Conservation (phyloP, 2,888 invertebrate species). For the Acronicta psi region DNA sequence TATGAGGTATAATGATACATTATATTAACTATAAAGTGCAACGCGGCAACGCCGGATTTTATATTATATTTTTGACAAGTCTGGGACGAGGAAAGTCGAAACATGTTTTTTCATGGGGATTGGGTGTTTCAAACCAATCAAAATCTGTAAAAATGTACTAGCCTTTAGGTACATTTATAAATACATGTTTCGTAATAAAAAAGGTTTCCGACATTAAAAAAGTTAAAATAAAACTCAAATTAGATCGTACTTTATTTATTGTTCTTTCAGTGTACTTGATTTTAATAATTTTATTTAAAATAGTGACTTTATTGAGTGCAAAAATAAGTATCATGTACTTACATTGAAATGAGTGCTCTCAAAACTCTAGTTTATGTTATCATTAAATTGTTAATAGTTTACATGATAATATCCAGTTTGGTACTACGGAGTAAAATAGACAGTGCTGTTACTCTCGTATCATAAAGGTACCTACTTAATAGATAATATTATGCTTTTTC, state of each 20-base stretch:
- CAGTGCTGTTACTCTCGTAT: slow-evolving; percentile 44
- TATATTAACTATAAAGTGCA: no score
- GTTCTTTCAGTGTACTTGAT: slow-evolving; percentile 81
- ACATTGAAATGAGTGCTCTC: slow-evolving; percentile 82
- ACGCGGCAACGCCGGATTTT: no score
- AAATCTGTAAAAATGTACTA: no score
- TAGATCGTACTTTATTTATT: slow-evolving; percentile 78
- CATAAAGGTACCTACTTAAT: slow-evolving; percentile 51
- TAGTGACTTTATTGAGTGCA: slow-evolving; percentile 86
- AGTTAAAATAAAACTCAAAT: slow-evolving; percentile 68
- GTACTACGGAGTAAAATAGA: slow-evolving; percentile 55
- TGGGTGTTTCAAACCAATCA: no score
- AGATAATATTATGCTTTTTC: slow-evolving; percentile 31
- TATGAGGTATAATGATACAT: no score
- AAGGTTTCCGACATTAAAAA: neutral
- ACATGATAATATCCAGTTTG: slow-evolving; percentile 56
- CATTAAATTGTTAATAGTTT: slow-evolving; percentile 53
- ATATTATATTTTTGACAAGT: no score
- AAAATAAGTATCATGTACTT: slow-evolving; percentile 82
- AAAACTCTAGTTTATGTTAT: slow-evolving; percentile 70
- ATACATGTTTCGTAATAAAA: neutral
- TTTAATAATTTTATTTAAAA: slow-evolving; percentile 83
- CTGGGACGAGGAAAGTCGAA: no score
- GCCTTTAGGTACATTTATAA: no score
- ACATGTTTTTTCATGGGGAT: no score